Base-by-base conservation (phyloP, 1,140 invertebrate species). In the Heliothis virescens region DNA sequence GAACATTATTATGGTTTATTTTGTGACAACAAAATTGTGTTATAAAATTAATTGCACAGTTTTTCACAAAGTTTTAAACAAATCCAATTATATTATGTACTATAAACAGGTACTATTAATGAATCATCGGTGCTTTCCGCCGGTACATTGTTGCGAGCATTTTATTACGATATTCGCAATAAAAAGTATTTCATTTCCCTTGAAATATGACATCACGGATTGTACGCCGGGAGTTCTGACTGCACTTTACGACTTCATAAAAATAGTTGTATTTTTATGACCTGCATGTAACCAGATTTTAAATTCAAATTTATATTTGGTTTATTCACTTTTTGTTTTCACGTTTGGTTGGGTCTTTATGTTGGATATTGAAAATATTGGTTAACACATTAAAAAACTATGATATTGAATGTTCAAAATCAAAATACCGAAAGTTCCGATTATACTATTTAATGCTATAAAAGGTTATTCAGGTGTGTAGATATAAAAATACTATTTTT, bases 171-270 rank as follows among this genome's bases (percentile, higher is more conserved):
- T 15, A 73, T 67, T 34, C 15, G 62, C 18, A 55, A 69, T 67
- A 78, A 78, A 78, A 78, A 69, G 48, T 63, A 77, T 78, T 63
- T 78, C 52, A 69, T 78, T 73, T 73, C 29, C 75, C 52, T 34
- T 63, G 55, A 57, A 67, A 69, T 69, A 69, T 78, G 75, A 78
- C 62, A 62, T 78, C 62, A 76, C 59, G 53, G 34, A 21, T 57
- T 55, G 75, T 67, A 69, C 29, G 18, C 62, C 11, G 62, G 62
- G 60, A 67, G 63, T n/a, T 18, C 15, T 18, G 29, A 69, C 73
- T 78, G 52, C 62, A 57, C 60, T 78, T 78, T 69, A 78, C 52
- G 52, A 67, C 75, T 48, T 67, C 48, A 57, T 78, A 78, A 78
- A 77, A 78, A 69, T 78, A 69, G 75, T 69, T 57, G 12, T n/a